Evolutionary conservation across 2,113 vertebrate genomes (phyloP).

Genomic region (Oceanites oceanicus): DNA sequence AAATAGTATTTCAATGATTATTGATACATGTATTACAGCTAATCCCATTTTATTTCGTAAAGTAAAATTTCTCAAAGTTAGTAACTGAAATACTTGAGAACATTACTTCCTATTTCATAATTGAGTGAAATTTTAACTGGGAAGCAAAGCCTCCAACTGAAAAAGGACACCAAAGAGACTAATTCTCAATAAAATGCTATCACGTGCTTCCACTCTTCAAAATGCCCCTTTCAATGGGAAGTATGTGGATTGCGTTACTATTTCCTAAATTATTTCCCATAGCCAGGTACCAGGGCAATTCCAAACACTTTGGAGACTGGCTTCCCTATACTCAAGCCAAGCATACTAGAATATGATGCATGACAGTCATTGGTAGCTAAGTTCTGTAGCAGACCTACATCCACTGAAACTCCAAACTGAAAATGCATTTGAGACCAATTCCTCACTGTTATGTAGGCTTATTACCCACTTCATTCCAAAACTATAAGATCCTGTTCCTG

Average conservation of each 20-base stretch:
- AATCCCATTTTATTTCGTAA: neutral
- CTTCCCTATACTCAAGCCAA: neutral
- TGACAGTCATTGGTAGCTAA: neutral
- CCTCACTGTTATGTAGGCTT: neutral
- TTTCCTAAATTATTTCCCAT: neutral
- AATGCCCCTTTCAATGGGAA: neutral
- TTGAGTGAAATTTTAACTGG: neutral
- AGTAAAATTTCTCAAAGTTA: neutral
- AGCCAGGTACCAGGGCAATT: neutral
- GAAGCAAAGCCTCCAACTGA: neutral
- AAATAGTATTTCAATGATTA: neutral
- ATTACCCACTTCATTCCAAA: neutral
- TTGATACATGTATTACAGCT: neutral
- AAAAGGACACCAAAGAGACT: neutral
- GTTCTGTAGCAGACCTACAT: neutral
- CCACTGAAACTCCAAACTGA: neutral
- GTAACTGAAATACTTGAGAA: neutral
- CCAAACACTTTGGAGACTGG: neutral
- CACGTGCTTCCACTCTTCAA: neutral
- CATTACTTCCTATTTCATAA: neutral
- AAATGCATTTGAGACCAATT: neutral
- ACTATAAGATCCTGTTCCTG: neutral
- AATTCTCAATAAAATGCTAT: neutral
- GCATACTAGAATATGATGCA: neutral
- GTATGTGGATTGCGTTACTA: neutral